Evolutionary conservation across 2,888 invertebrate genomes (phyloP), one percentile per base, ranked within the genome.

Genomic region (Scrobipalpa costella): DNA sequence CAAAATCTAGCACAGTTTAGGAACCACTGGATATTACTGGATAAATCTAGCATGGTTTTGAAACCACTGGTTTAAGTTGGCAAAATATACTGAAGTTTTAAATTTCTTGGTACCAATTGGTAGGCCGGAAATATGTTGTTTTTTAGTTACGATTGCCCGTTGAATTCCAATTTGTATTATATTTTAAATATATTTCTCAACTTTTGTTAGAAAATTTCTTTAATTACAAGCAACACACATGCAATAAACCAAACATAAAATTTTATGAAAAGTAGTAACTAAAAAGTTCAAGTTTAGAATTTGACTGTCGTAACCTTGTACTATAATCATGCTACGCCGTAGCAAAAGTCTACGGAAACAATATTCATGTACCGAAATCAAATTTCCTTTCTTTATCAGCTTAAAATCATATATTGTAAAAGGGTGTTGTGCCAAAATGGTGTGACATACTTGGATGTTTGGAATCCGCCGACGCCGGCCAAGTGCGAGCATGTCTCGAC

Each of bases 361-460:
- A 27, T 44, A 3, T 44, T 2, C 2, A 13, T 13, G 13, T 13
- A 11, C 11, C 5, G 0, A 40, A 40, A 9, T n/a, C 44, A n/a
- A 44, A 7, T 44, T 44, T 44, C n/a, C 15, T 36, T 36, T 36
- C 36, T 36, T 36, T 36, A 7, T 36, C 11, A 9, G 36, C 1
- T 36, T 44, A n/a, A 3, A 44, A 44, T 44, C n/a, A 44, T 15
- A 44, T 5, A 15, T 44, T 44, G n/a, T 15, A 44, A 44, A 44
- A 44, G 44, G 44, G 44, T 15, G 44, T 44, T 15, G 44, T 44
- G 44, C 44, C 44, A 44, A 44, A 44, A 44, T 27, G 44, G 44
- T 5, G 44, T 5, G n/a, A 44, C 44, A 44, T 7, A 15, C 44
- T 5, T 15, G 5, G 0, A 5, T 6, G n/a, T 15, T n/a, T 5